Evolutionary conservation across 2,888 invertebrate genomes (phyloP).

Genomic region (Stenchaetothrips biformis): DNA sequence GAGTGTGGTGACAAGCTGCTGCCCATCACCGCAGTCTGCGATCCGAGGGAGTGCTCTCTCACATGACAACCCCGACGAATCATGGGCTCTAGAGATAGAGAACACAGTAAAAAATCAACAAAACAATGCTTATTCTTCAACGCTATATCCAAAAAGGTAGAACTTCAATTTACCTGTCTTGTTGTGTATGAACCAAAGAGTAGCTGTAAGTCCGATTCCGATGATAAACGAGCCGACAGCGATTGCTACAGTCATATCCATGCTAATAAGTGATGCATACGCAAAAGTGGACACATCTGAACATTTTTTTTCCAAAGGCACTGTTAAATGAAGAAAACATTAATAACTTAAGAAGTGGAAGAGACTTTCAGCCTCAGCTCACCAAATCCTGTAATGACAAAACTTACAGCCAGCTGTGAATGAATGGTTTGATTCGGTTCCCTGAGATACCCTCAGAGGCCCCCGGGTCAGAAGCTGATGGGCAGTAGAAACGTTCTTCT

Average conservation of each 20-base stretch:
- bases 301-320: neutral
- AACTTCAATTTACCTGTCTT: neutral
- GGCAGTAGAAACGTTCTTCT: neutral
- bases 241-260: neutral
- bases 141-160: neutral
- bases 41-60: constrained; percentile 1
- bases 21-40: constrained; percentile 22
- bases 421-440: neutral
- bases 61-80: neutral
- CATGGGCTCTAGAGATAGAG: neutral
- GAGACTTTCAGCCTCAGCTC: neutral
- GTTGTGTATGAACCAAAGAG: neutral
- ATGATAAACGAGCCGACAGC: neutral
- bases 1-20: constrained; percentile 37
- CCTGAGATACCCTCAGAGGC: neutral
- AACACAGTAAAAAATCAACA: neutral
- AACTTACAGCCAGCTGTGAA: neutral
- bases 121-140: too few species aligned
- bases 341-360: neutral
- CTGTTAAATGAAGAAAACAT: neutral
- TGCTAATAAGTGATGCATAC: neutral
- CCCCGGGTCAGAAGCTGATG: neutral
- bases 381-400: neutral
- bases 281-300: neutral
- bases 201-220: neutral